These are phyloP conservation scores for Odiellus spinosus DNA, from an alignment of 2,888 invertebrate genomes.

Conservation along the genomic window DNA sequence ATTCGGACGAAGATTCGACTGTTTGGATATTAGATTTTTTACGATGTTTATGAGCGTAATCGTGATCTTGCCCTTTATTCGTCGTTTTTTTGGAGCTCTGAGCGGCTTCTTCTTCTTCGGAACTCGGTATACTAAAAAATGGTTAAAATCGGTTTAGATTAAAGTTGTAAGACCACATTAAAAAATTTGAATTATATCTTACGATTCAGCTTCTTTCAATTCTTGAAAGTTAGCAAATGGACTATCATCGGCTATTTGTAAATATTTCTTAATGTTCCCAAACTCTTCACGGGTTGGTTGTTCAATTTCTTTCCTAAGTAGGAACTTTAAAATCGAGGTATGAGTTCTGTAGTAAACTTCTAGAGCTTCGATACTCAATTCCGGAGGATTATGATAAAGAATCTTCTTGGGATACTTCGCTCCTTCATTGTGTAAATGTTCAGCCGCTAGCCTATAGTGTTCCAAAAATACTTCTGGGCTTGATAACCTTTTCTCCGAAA, in stretches of 20 bases:
- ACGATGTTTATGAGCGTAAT: constrained; percentile 23
- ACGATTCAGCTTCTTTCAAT: background rate
- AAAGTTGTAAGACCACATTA: too few relatives aligned
- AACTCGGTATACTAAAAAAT: constrained; percentile 10
- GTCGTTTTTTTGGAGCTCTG: too few relatives aligned
- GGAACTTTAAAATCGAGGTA: constrained; percentile 69
- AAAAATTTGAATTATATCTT: too few relatives aligned
- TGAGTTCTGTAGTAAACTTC: constrained; percentile 60
- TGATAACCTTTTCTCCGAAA: constrained; percentile 52
- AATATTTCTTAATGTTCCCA: constrained; percentile 24
- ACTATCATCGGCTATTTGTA: constrained; percentile 26
- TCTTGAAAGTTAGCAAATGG: constrained; percentile 28
- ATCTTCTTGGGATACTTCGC: constrained; percentile 75
- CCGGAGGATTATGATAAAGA: constrained; percentile 63
- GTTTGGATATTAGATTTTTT: constrained; percentile 8
- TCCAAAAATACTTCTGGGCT: constrained; percentile 37
- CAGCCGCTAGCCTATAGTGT: constrained; percentile 61
- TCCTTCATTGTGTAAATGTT: constrained; percentile 56
- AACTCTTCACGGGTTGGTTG: constrained; percentile 18
- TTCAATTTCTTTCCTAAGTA: constrained; percentile 28
- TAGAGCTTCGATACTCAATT: constrained; percentile 69
- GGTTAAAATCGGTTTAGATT: too few relatives aligned
- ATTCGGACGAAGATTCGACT: constrained; percentile 19
- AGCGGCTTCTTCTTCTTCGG: constrained; percentile 15
- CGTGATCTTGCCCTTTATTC: constrained; percentile 22